A percentile compares a stretch with the other conserved stretches of the same genome.
These are phyloP conservation scores for Eurytoma californica DNA, from an alignment of 2,888 invertebrate species.

Conservation along the genomic window DNA sequence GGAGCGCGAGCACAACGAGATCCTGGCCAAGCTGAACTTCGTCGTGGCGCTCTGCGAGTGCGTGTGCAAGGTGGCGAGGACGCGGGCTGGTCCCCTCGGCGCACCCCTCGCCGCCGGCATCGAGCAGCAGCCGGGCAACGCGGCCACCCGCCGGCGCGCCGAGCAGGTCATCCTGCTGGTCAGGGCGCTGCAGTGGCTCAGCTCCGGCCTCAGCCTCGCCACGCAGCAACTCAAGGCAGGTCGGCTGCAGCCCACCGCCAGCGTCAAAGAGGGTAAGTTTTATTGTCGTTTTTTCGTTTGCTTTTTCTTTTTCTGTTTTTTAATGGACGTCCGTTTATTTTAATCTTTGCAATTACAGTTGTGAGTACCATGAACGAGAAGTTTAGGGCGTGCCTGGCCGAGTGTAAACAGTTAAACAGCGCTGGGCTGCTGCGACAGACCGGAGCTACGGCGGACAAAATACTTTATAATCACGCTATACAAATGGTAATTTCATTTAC, in stretches of 20 bases:
- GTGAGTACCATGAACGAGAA: conserved; percentile 93
- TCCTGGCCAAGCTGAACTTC: conserved; percentile 97
- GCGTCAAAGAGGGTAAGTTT: conserved; percentile 89
- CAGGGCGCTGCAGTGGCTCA: conserved; percentile 93
- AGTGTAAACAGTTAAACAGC: conserved; percentile 91
- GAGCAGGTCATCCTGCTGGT: conserved; percentile 92
- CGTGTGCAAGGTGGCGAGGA: conserved; percentile 90
- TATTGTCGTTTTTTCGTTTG: not conserved
- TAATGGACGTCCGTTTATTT: not conserved
- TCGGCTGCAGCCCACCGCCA: conserved; percentile 91
- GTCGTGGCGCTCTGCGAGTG: conserved; percentile 96
- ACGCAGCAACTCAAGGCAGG: conserved; percentile 90
- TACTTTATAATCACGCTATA: conserved; percentile 97
- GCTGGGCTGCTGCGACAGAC: conserved; percentile 83
- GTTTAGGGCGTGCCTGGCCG: conserved; percentile 91
- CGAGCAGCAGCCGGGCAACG: conserved; percentile 68
- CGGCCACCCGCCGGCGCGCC: conserved; percentile 77
- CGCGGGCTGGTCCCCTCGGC: conserved; percentile 86
- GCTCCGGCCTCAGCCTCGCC: conserved; percentile 94
- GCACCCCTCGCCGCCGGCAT: conserved; percentile 72
- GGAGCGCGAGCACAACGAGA: conserved; percentile 97
- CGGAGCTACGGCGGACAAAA: conserved; percentile 94
- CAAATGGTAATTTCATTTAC: conserved; percentile 84
- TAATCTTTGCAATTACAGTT: conserved; percentile 79
- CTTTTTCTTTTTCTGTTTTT: not conserved